Base-by-base conservation (phyloP, 2,113 vertebrate species). In the Cromileptes altivelis region DNA sequence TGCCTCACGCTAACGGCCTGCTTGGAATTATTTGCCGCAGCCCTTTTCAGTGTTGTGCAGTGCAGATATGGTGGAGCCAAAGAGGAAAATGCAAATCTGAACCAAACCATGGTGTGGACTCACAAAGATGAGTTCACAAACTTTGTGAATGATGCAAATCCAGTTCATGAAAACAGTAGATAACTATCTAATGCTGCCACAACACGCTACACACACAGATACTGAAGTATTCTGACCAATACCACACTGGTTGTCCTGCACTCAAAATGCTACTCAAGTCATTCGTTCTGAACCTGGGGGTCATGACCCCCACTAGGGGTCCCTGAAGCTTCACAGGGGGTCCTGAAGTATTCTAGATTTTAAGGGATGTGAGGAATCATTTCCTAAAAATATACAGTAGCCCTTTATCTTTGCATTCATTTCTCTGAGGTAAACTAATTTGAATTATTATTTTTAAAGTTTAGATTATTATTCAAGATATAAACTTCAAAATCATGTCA, bases 41-140 rank as follows among this genome's bases (percentile, higher is more conserved):
- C 14, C 70, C 3, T 37, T 45, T 37, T 62, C 17, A 63, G 10
- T 18, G 4, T 42, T 25, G 2, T 0, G 1, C 45, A 14, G 18
- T 10, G 3, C 42, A 52, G 23, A 18, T 8, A 2, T 9, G 13
- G 5, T 11, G 27, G 0, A 17, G 30, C 27, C 14, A 63, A 42
- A 71, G 15, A 70, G 2, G 55, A 57, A 78, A 45, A 91, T 88
- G 83, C 88, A 89, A 91, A 91, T 80, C 0, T 8, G 27, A 89
- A 50, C n/a, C 61, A 85, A 84, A 89, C 15, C 15, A 81, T 11
- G 57, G 61, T 1, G 11, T 67, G 19, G 25, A 70, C 72, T 4
- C 0, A 74, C 30, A 73, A 27, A 62, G 17, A 18, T 21, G 21
- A 58, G 37, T 33, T 49, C 55, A 14, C 47, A 56, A 37, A 55